Percentiles rank a stretch among this genome's conserved stretches.
These are phyloP conservation scores for Neogobius melanostomus DNA, from an alignment of 2,113 vertebrate genomes.

Conservation along the genomic window DNA sequence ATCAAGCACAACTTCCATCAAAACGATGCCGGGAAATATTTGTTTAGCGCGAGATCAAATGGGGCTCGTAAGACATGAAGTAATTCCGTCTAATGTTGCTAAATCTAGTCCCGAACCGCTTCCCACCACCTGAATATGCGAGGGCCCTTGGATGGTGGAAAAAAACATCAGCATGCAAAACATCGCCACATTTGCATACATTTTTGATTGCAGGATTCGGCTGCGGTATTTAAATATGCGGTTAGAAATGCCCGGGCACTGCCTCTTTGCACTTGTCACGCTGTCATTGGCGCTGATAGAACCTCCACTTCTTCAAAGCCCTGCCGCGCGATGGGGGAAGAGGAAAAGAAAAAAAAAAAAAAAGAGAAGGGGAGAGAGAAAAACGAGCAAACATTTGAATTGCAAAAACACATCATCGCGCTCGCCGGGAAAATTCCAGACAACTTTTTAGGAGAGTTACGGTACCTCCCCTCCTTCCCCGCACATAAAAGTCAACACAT, in stretches of 20 bases:
- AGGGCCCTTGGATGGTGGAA: conserved; percentile 44
- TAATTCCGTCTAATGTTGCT: conserved; percentile 72
- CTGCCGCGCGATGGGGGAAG: conserved; percentile 86
- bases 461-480: conserved; percentile 43
- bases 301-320: conserved; percentile 92
- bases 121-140: conserved; percentile 72
- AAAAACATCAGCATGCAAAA: conserved; percentile 75
- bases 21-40: conserved; percentile 56
- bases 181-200: conserved; percentile 78
- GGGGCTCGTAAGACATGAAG: conserved; percentile 52
- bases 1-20: conserved; percentile 62
- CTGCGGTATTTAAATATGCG: conserved; percentile 78
- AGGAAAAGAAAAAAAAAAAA: conserved; percentile 29
- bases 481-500: conserved; percentile 65
- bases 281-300: conserved; percentile 98
- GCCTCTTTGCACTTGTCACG: conserved; percentile 95
- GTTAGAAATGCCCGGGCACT: conserved; percentile 95
- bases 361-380: no score
- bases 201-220: conserved; percentile 76
- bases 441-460: conserved; percentile 82
- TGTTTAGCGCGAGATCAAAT: conserved; percentile 66
- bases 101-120: conserved; percentile 53
- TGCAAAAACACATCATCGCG: conserved; percentile 95
- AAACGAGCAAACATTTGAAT: conserved; percentile 95
- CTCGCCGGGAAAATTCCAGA: conserved; percentile 87